Conservation (phyloP, 2,888 invertebrate genomes). For the Uropetala carovei region DNA sequence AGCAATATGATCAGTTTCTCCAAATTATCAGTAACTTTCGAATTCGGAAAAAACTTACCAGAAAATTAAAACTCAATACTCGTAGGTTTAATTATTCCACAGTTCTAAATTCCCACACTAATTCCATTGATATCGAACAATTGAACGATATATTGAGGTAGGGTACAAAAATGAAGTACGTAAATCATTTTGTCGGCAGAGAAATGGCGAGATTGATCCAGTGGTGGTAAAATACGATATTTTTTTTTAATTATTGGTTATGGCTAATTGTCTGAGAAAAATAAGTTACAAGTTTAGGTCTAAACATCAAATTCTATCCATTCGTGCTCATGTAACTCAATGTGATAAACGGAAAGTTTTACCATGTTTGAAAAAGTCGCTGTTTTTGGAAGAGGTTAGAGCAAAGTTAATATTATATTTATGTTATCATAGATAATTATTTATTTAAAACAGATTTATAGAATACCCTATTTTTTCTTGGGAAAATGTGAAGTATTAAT, state of each 20-base stretch:
- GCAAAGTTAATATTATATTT: background rate
- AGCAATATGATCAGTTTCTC: too few relatives aligned
- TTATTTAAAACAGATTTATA: background rate
- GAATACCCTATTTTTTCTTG: background rate
- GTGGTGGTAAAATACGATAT: background rate
- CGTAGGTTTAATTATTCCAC: background rate
- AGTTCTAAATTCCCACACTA: background rate
- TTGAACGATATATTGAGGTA: background rate
- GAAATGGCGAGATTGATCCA: background rate
- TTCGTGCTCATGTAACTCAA: slow-evolving; percentile 41
- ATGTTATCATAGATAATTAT: background rate
- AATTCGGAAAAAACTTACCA: background rate
- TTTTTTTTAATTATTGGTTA: background rate
- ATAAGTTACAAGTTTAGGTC: slow-evolving; percentile 23
- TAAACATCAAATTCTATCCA: slow-evolving; percentile 23
- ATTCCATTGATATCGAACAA: background rate
- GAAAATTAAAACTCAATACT: background rate
- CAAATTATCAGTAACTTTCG: too few relatives aligned
- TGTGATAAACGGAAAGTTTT: slow-evolving; percentile 17
- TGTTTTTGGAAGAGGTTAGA: slow-evolving; percentile 56
- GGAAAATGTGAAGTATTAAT: too few relatives aligned
- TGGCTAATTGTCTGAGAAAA: slow-evolving; percentile 45
- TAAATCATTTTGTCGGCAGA: background rate
- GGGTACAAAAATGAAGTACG: background rate
- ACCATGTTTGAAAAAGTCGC: slow-evolving; percentile 29